Evolutionary conservation across 1,140 invertebrate species (phyloP).

Genomic region (Cotesia typhae): DNA sequence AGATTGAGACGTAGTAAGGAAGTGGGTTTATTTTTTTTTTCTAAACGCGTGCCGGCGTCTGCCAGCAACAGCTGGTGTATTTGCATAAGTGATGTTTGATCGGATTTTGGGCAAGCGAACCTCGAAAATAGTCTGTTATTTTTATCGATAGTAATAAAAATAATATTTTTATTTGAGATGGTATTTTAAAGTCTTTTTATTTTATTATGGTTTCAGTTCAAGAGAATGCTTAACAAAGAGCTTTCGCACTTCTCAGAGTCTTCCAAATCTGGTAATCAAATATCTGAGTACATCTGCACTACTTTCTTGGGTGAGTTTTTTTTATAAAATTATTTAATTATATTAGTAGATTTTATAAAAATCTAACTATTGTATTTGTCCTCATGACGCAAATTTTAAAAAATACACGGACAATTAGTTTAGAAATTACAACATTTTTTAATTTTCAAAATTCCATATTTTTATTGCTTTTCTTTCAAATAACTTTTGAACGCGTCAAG

Average conservation of each 20-base stretch:
- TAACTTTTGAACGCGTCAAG: too few relatives aligned
- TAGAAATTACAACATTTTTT: too few relatives aligned
- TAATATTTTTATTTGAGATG: not conserved
- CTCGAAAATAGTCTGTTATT: not conserved
- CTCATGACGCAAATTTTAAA: too few relatives aligned
- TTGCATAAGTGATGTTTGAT: not conserved
- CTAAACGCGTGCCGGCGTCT: not conserved
- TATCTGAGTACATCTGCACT: slow-evolving; percentile 98
- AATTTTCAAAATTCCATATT: too few relatives aligned
- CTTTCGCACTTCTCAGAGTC: slow-evolving; percentile 98
- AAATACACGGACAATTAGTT: not conserved
- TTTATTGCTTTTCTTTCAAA: too few relatives aligned
- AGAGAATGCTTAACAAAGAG: slow-evolving; percentile 99
- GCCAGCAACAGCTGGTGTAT: slow-evolving; percentile 30
- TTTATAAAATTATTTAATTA: not conserved
- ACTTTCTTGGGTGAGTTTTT: slow-evolving; percentile 93
- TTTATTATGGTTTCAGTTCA: slow-evolving; percentile 83
- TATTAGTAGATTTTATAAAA: too few relatives aligned
- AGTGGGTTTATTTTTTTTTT: too few relatives aligned
- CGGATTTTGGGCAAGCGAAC: not conserved
- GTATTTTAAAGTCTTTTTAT: slow-evolving; percentile 2
- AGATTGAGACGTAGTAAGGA: too few relatives aligned
- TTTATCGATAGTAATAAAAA: not conserved
- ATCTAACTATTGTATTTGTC: too few relatives aligned
- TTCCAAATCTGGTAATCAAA: slow-evolving; percentile 98